Conservation (phyloP, 2,888 invertebrate species). For the Stramonita haemastoma region DNA sequence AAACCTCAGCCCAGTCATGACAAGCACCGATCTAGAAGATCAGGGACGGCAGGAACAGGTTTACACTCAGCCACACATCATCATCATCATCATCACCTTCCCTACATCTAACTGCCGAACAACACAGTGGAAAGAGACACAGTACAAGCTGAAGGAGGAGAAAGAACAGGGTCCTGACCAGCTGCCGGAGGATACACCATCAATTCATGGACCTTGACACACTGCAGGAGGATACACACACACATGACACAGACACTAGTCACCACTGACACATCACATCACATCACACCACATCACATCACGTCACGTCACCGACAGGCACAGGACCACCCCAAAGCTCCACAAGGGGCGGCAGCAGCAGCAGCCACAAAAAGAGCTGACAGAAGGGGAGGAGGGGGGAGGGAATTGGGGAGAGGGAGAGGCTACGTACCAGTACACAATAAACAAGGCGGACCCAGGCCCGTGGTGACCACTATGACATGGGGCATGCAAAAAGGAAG, state of each 20-base stretch:
- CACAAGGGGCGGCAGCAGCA: background rate
- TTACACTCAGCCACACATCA: too few species aligned
- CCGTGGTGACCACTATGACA: constrained; percentile 17
- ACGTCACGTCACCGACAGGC: background rate
- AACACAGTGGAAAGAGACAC: background rate
- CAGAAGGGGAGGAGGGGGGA: background rate
- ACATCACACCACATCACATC: constrained; percentile 3
- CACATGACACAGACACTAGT: too few species aligned
- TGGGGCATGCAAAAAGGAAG: constrained; percentile 33
- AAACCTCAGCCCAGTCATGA: background rate
- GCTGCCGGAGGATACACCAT: background rate
- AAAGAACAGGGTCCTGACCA: background rate
- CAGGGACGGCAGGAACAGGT: background rate
- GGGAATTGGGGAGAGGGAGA: background rate
- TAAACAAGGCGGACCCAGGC: constrained; percentile 31
- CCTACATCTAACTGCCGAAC: background rate
- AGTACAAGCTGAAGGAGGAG: background rate
- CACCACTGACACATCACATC: background rate
- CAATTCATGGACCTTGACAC: constrained; percentile 27
- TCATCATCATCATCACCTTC: background rate
- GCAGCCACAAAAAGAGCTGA: background rate
- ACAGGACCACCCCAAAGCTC: background rate
- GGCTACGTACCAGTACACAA: constrained; percentile 34
- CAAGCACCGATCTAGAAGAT: background rate
- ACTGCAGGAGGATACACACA: background rate